Conservation (phyloP, 2,113 vertebrate genomes). For the Xenopus borealis region DNA sequence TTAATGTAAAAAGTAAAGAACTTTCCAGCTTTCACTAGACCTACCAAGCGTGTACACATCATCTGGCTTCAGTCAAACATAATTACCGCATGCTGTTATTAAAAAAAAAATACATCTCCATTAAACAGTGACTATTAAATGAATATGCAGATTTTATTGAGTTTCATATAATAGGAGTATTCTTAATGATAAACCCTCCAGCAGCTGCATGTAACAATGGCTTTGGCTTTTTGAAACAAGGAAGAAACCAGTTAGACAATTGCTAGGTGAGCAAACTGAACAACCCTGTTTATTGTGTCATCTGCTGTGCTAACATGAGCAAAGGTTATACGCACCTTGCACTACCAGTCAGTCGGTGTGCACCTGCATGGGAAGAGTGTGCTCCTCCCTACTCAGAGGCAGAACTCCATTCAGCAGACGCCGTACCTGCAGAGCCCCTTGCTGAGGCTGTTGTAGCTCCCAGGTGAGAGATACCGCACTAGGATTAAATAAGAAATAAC, state of each 20-base stretch:
- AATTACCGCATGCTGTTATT: too few species aligned
- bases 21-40: too few species aligned
- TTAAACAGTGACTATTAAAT: too few species aligned
- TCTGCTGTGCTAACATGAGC: background rate
- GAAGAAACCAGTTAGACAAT: background rate
- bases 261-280: background rate
- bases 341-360: background rate
- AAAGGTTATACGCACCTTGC: slow-evolving; percentile 1
- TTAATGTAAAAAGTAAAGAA: too few species aligned
- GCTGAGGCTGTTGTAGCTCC: background rate
- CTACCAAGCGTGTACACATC: too few species aligned
- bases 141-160: too few species aligned
- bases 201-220: too few species aligned
- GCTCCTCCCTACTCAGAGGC: background rate
- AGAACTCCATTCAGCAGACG: background rate
- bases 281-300: background rate
- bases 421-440: background rate
- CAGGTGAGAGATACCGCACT: background rate
- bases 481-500: background rate
- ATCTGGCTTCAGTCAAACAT: too few species aligned
- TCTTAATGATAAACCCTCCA: too few species aligned
- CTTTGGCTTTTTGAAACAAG: background rate
- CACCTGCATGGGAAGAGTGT: background rate
- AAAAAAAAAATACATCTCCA: too few species aligned
- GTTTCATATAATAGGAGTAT: too few species aligned